phyloP scores from a whole-genome alignment of 1,140 invertebrate species.

The Trichoplusia ni region DNA sequence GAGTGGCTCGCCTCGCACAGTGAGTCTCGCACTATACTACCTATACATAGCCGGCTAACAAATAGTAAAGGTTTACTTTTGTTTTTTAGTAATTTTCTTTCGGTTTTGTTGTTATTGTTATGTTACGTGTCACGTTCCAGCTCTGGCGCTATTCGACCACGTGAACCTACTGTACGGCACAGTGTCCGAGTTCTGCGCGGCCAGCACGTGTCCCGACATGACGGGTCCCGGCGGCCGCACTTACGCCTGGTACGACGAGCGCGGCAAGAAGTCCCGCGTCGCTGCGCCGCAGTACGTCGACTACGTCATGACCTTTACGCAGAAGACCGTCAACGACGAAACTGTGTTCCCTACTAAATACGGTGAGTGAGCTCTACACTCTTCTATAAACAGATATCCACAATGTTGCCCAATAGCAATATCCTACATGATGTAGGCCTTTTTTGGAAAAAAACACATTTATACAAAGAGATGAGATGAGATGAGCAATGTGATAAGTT shows the following conservation, averaged over 20 bases:
- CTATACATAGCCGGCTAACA: no score
- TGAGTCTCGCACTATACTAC: constrained; percentile 81
- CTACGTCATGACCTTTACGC: constrained; percentile 98
- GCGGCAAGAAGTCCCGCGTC: constrained; percentile 98
- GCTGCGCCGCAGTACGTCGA: constrained; percentile 99
- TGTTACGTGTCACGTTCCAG: constrained; percentile 82
- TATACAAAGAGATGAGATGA: no score
- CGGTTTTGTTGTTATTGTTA: background rate
- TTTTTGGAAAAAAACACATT: no score
- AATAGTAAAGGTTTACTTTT: no score
- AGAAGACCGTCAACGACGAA: constrained; percentile 98
- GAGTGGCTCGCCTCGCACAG: constrained; percentile 99
- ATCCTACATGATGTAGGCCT: no score
- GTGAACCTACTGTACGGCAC: constrained; percentile 98
- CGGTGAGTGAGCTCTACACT: no score
- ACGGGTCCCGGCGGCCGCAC: constrained; percentile 95
- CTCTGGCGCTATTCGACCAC: constrained; percentile 98
- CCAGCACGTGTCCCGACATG: constrained; percentile 96
- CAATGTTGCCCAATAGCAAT: no score
- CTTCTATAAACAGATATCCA: no score
- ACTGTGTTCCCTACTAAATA: constrained; percentile 99
- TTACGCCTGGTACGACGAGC: constrained; percentile 99
- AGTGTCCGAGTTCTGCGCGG: constrained; percentile 98
- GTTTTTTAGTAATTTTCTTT: no score
- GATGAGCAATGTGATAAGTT: no score